These are phyloP conservation scores for Astreopora myriophthalma DNA, from an alignment of 64 coral and sea anemone species.

Conservation along the genomic window DNA sequence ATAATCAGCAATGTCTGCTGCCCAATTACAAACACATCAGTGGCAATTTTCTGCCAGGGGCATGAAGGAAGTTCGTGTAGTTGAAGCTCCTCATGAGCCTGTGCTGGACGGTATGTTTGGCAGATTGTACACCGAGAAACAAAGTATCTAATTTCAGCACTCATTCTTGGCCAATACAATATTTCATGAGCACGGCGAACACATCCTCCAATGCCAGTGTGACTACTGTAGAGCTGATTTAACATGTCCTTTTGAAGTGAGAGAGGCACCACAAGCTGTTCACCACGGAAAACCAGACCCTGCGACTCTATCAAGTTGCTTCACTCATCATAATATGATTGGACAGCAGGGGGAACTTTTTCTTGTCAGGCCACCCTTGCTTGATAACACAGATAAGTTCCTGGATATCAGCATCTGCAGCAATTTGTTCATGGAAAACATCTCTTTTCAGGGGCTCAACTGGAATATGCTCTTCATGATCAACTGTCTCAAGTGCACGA, in stretches of 20 bases:
- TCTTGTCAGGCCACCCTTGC: slow-evolving; percentile 29
- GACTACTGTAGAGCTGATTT: slow-evolving; percentile 26
- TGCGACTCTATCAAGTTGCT: slow-evolving; percentile 38
- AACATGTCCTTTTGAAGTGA: slow-evolving; percentile 42
- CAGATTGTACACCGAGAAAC: no score
- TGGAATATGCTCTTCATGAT: slow-evolving; percentile 32
- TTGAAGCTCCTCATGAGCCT: no score
- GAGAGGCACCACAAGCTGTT: slow-evolving; percentile 22
- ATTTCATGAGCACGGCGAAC: slow-evolving; percentile 2
- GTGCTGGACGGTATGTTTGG: no score
- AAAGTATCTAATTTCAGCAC: not conserved
- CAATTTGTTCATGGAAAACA: not conserved
- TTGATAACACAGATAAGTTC: slow-evolving; percentile 32
- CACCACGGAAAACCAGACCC: slow-evolving; percentile 24
- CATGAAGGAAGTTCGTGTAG: no score
- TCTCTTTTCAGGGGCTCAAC: slow-evolving; percentile 25
- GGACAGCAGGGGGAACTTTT: slow-evolving; percentile 20
- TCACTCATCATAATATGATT: slow-evolving; percentile 37
- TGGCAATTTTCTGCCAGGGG: no score
- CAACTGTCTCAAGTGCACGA: slow-evolving; percentile 1
- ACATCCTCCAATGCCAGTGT: slow-evolving; percentile 19
- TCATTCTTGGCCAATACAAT: slow-evolving; percentile 27
- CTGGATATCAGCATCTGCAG: slow-evolving; percentile 19
- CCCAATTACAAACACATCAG: no score
- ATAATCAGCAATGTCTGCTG: no score